Percentiles rank a stretch among this genome's conserved stretches.
Conservation (phyloP, 1,140 invertebrate genomes). For the Zaprionus ornatus region DNA sequence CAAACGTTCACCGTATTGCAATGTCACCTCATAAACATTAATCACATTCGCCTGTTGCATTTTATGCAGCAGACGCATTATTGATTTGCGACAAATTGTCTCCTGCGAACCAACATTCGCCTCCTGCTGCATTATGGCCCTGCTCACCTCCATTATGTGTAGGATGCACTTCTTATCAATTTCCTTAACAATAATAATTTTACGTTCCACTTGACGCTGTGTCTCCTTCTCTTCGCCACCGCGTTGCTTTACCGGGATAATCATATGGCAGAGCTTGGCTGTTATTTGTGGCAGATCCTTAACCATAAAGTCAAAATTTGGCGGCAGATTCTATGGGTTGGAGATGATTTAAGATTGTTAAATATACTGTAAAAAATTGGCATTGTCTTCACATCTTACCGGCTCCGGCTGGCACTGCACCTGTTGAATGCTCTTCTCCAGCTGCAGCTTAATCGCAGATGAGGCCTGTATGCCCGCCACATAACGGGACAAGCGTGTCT, state of each 20-base stretch:
- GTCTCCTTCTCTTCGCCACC: slow-evolving; percentile 34
- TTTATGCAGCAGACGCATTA: slow-evolving; percentile 57
- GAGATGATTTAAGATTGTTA: neutral
- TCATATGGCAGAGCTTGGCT: slow-evolving; percentile 28
- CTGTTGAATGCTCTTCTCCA: slow-evolving; percentile 22
- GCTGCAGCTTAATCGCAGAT: neutral
- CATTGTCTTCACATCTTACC: slow-evolving; percentile 38
- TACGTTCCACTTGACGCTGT: slow-evolving; percentile 44
- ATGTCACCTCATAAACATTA: slow-evolving; percentile 62
- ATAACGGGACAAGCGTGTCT: slow-evolving; percentile 53
- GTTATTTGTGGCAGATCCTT: slow-evolving; percentile 57
- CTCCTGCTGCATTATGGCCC: slow-evolving; percentile 44
- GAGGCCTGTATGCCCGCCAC: slow-evolving; percentile 30
- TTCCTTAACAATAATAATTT: slow-evolving; percentile 48
- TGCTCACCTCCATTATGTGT: slow-evolving; percentile 24
- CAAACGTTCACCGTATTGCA: slow-evolving; percentile 50
- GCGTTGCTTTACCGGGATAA: slow-evolving; percentile 23
- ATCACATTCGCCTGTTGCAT: slow-evolving; percentile 46
- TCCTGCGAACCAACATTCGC: slow-evolving; percentile 42
- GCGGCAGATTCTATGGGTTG: slow-evolving; percentile 34
- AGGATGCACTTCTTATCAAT: slow-evolving; percentile 61
- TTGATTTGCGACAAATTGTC: slow-evolving; percentile 63
- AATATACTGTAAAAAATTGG: neutral
- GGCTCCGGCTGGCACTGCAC: slow-evolving; percentile 62
- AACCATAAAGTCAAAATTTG: slow-evolving; percentile 29